Evolutionary conservation across 2,888 invertebrate species (phyloP), one percentile per base, ranked within the genome.

Genomic region (Nomada goodeniana): DNA sequence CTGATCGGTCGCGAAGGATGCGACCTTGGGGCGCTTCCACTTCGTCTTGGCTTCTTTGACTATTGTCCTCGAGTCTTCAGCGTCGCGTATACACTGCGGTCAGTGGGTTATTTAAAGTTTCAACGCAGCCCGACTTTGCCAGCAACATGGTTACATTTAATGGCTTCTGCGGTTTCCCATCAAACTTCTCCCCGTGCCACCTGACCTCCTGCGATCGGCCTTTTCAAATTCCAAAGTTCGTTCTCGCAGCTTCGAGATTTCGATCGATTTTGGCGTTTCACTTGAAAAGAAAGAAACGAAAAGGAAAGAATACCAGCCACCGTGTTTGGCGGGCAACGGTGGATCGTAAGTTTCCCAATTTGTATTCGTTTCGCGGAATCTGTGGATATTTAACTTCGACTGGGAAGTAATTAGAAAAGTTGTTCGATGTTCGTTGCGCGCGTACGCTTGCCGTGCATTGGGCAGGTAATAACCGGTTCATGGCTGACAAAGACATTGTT

Each of bases 161-260:
- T 91, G 89, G 83, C 84, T 90, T 91, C 91, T 91, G 92, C 90
- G 92, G 91, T 91, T 91, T 91, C 82, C 87, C 90, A 92, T 91
- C 88, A 89, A 88, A 89, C 86, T 87, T 85, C 88, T 80, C 71
- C 73, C 65, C 70, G 63, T 69, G 68, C 67, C 84, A 80, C 83
- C 84, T 84, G 81, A 83, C 80, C 79, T 85, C 82, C 84, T 83
- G 57, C 15, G 52, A 50, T 20, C 36, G 29, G 26, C 47, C n/a
- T 26, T 42, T 29, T 2, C 15, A 67, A 36, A 20, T 29, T 20
- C 50, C 67, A n/a, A 18, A 20, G 42, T 47, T 15, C 3, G 13
- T 47, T 47, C 15, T 4, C 1, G 47, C 47, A 4, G 47, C 47
- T 11, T 15, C 11, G 15, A 47, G 10, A 11, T 47, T 47, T 47